Percentiles rank a stretch among this genome's conserved stretches.
Conservation (phyloP, 2,797 vertebrate genomes). For the Botia almorhae region DNA sequence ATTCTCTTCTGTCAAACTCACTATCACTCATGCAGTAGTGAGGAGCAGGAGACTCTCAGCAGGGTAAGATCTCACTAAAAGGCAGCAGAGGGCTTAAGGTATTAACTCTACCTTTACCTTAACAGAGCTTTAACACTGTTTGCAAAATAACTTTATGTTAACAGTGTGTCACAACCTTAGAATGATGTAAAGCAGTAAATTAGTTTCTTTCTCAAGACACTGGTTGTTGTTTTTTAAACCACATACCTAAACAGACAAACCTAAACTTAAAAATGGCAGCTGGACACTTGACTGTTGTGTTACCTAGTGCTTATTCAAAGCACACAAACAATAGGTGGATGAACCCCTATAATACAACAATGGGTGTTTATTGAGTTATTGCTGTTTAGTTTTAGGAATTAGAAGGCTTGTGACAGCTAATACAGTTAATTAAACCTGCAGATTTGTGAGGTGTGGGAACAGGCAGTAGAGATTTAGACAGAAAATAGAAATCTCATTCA, state of each 20-base stretch:
- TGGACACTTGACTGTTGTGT: background rate
- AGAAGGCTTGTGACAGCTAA: background rate
- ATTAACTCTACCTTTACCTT: conserved; percentile 5
- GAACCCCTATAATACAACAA: background rate
- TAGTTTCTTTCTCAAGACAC: background rate
- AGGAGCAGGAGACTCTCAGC: conserved; percentile 28
- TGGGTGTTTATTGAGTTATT: background rate
- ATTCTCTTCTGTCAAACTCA: conserved; percentile 34
- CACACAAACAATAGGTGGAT: background rate
- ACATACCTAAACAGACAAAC: background rate
- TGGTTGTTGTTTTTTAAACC: conserved; percentile 6
- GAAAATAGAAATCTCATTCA: background rate
- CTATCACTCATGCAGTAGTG: conserved; percentile 44
- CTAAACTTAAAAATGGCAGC: background rate
- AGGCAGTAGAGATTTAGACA: background rate
- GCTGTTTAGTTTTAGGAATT: background rate
- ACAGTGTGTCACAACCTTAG: background rate
- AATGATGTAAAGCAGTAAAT: background rate
- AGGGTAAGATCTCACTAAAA: conserved; percentile 32
- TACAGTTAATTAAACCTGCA: background rate
- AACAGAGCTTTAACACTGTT: conserved; percentile 31
- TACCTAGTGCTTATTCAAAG: background rate
- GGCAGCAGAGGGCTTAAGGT: conserved; percentile 21
- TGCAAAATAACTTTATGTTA: background rate
- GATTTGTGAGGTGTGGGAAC: background rate